Base-by-base conservation (phyloP, 2,797 vertebrate species). In the Benthosema pterotum region DNA sequence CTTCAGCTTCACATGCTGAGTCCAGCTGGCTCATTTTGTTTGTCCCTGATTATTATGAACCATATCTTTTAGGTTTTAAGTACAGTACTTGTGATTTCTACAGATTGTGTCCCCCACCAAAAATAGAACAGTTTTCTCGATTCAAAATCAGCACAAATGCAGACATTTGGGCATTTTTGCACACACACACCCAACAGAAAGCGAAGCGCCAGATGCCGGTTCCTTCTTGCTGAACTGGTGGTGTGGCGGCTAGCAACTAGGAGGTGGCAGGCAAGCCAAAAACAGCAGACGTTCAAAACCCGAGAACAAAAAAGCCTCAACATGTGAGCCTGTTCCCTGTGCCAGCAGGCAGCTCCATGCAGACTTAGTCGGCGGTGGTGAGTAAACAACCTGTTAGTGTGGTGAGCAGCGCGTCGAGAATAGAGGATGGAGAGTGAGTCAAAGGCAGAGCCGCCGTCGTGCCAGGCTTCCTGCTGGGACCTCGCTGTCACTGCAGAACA, bases 391-490 rank as follows among this genome's bases (percentile, higher is more conserved):
- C 60, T 11, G 57, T 69, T 43, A 51, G 25, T 46, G 59, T 38
- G 62, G 63, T 2, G 3, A 60, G 49, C 8, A 42, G 63, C 18
- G 45, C 14, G 2, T 53, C 42, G 6, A 12, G 16, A 45, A 67
- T 13, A 22, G 47, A 11, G 28, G 65, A 58, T 19, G 49, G 63
- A 71, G 46, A 57, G 16, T 0, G 74, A 79, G 69, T 77, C 61
- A 79, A 63, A 77, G 65, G 63, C 79, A 72, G 71, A 78, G 50
- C 54, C 13, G 4, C 61, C 60, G 64, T 72, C 67, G 51, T 75
- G 74, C 2, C 60, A 74, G 69, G 45, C 47, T 60, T 62, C 58
- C 62, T 69, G 47, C 68, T 66, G 59, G 80, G 75, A 80, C 82
- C 70, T 67, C 54, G 59, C 72, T 58, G 65, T 58, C 64, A 75